A percentile compares a stretch with the other conserved stretches of the same genome.
Evolutionary conservation across 2,888 invertebrate genomes (phyloP).

Genomic region (Sussaba pulchella): DNA sequence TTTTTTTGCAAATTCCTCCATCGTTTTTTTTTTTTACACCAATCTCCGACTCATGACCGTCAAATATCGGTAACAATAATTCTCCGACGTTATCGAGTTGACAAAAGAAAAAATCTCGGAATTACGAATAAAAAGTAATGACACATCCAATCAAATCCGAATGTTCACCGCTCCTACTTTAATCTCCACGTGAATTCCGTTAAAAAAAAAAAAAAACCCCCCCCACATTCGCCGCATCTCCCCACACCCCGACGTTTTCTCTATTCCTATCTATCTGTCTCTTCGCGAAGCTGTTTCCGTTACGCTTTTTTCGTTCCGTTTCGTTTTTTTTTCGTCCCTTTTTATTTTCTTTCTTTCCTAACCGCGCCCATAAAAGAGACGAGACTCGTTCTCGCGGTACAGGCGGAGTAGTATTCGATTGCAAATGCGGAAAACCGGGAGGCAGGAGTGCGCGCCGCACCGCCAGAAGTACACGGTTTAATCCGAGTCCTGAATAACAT

Average conservation of each 20-base stretch:
- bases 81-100: constrained; percentile 26
- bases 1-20: too few relatives aligned
- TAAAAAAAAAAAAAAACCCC: too few relatives aligned
- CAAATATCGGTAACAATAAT: constrained; percentile 49
- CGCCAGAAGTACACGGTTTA: constrained; percentile 76
- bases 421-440: constrained; percentile 68
- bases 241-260: too few relatives aligned
- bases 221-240: constrained; percentile 9
- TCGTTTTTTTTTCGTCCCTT: constrained; percentile 33
- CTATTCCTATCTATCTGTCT: constrained; percentile 20
- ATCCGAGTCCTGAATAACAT: constrained; percentile 79
- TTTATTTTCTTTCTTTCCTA: constrained; percentile 50
- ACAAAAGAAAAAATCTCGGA: neutral
- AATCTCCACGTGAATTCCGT: constrained; percentile 7
- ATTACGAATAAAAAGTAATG: constrained; percentile 9
- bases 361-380: constrained; percentile 68
- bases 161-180: constrained; percentile 7
- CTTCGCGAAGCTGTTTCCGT: constrained; percentile 26
- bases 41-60: constrained; percentile 29
- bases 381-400: constrained; percentile 64
- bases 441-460: constrained; percentile 47
- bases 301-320: constrained; percentile 37
- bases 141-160: constrained; percentile 17
- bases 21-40: constrained; percentile 5
- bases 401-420: constrained; percentile 69